Evolutionary conservation across 1,140 invertebrate species (phyloP).

Genomic region (Sipha flava): DNA sequence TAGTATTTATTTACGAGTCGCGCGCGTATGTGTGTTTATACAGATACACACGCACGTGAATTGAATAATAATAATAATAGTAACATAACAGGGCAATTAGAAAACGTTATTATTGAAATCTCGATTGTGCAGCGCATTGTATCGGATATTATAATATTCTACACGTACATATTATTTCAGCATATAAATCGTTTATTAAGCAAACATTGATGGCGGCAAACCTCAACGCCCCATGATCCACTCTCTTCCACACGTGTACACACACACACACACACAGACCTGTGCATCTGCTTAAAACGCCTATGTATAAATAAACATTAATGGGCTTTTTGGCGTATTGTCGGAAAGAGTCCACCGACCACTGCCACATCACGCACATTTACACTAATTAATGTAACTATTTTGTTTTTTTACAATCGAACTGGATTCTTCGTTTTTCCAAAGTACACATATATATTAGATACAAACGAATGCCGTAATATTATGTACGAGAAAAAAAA

Average conservation of each 20-base stretch:
- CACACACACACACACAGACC: neutral
- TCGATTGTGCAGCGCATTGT: neutral
- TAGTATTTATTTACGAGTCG: too few species aligned
- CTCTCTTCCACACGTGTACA: neutral
- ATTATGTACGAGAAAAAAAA: neutral
- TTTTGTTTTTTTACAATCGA: neutral
- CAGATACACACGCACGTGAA: neutral
- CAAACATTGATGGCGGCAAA: constrained; percentile 8
- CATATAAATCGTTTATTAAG: constrained; percentile 23
- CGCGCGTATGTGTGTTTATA: neutral
- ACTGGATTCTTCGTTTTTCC: neutral
- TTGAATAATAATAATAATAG: neutral
- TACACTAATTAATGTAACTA: neutral
- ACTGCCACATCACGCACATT: neutral
- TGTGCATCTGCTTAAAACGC: neutral
- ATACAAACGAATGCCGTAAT: neutral
- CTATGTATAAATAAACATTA: neutral
- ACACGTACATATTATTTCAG: neutral
- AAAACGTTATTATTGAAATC: neutral
- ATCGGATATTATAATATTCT: neutral
- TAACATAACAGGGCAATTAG: neutral
- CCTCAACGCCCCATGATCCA: neutral
- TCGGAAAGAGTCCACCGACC: neutral
- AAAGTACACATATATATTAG: neutral
- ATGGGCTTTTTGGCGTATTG: neutral